Conservation (phyloP, 2,113 vertebrate species). For the Lophura nycthemera region DNA sequence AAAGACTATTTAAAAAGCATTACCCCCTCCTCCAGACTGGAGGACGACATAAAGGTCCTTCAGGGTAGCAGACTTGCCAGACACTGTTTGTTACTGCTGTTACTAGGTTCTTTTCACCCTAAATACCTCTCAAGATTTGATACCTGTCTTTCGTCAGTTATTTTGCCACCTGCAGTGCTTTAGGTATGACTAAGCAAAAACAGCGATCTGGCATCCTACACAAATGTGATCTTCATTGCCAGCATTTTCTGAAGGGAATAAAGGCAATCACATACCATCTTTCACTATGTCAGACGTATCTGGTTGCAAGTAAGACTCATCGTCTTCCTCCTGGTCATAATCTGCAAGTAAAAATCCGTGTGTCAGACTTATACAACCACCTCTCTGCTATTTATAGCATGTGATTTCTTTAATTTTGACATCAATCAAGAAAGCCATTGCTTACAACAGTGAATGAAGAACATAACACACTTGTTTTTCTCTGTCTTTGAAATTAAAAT, state of each 20-base stretch:
- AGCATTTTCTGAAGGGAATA: neutral
- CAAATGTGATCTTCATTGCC: neutral
- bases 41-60: neutral
- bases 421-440: neutral
- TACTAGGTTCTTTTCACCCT: neutral
- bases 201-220: neutral
- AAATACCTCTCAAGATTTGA: neutral
- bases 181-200: neutral
- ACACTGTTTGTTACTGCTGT: neutral
- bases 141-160: neutral
- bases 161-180: neutral
- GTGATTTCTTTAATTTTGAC: neutral
- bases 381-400: neutral
- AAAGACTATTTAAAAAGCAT: neutral
- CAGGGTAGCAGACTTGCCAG: neutral
- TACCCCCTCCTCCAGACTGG: neutral
- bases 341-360: constrained; percentile 75
- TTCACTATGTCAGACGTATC: constrained; percentile 73
- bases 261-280: constrained; percentile 70
- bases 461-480: neutral
- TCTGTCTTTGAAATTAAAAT: neutral
- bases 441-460: neutral
- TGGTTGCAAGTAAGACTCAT: constrained; percentile 87
- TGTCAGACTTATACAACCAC: neutral
- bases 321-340: constrained; percentile 87